A percentile compares a stretch with the other conserved stretches of the same genome.
Evolutionary conservation across 2,113 vertebrate genomes (phyloP).

Genomic region (Halcyon malimbica): DNA sequence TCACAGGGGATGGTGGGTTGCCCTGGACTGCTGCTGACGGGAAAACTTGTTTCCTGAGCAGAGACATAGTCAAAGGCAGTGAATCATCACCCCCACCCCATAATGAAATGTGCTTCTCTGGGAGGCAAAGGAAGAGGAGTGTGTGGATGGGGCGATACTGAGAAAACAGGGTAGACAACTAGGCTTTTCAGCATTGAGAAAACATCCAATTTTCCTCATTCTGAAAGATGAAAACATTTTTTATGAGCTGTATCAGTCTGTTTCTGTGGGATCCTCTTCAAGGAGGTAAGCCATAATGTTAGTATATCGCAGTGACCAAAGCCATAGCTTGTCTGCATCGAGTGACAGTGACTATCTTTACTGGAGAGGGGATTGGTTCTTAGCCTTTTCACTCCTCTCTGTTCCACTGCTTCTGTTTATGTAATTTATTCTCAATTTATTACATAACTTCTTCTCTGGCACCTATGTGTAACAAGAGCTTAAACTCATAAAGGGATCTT

Average conservation of each 20-base stretch:
- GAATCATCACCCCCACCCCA: not conserved
- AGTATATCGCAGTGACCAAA: not conserved
- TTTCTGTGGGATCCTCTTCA: not conserved
- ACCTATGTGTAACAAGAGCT: not conserved
- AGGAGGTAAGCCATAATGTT: not conserved
- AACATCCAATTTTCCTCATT: not conserved
- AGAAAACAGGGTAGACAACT: not conserved
- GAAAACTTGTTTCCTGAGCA: not conserved
- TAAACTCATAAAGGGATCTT: not conserved
- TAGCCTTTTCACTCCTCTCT: not conserved
- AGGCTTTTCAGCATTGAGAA: not conserved
- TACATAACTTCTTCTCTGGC: slow-evolving; percentile 1
- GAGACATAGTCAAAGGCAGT: not conserved
- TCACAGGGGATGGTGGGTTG: not conserved
- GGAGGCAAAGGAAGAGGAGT: not conserved
- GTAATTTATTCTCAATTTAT: not conserved
- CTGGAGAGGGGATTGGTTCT: not conserved
- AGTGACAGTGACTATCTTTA: not conserved
- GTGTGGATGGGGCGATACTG: not conserved
- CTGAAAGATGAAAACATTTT: not conserved
- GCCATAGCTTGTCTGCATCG: not conserved
- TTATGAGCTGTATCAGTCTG: not conserved
- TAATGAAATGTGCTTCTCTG: not conserved
- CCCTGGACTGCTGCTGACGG: not conserved
- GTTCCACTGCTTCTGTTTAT: slow-evolving; percentile 5